These are phyloP conservation scores for Neoarius graeffei DNA, from an alignment of 2,113 vertebrate genomes.

Conservation along the genomic window DNA sequence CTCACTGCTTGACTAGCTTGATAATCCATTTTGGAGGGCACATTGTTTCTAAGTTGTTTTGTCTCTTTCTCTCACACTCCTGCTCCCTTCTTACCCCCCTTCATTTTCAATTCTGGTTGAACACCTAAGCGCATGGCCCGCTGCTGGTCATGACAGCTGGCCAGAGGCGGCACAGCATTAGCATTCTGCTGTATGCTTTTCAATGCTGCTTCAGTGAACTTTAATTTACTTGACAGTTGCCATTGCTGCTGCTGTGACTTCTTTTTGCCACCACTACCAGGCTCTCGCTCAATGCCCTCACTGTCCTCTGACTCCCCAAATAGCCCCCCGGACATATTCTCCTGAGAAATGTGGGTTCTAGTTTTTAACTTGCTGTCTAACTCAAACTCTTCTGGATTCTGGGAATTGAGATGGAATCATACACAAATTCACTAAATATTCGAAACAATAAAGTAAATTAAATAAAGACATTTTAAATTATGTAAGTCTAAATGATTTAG, in stretches of 20 bases:
- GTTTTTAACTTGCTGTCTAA: neutral
- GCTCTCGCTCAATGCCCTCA: slow-evolving; percentile 19
- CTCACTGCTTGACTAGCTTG: neutral
- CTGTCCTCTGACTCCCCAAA: slow-evolving; percentile 31
- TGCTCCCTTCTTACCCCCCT: neutral
- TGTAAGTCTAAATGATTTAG: neutral
- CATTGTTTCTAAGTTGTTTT: neutral
- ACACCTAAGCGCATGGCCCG: slow-evolving; percentile 30
- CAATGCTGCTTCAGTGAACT: slow-evolving; percentile 48
- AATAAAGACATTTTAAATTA: neutral
- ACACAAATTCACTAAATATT: neutral
- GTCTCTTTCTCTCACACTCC: neutral
- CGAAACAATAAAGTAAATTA: neutral
- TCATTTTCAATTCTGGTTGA: slow-evolving; percentile 26
- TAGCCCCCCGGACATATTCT: neutral
- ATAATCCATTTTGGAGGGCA: neutral
- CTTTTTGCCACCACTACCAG: slow-evolving; percentile 15
- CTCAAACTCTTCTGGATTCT: neutral
- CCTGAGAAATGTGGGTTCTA: neutral
- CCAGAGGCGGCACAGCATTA: slow-evolving; percentile 32
- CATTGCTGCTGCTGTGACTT: slow-evolving; percentile 10
- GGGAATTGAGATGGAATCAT: neutral
- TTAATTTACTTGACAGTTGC: slow-evolving; percentile 47
- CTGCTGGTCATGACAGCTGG: neutral
- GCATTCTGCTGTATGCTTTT: slow-evolving; percentile 42